Base-by-base conservation (phyloP, 2,888 invertebrate species). In the Tiphia femorata region DNA sequence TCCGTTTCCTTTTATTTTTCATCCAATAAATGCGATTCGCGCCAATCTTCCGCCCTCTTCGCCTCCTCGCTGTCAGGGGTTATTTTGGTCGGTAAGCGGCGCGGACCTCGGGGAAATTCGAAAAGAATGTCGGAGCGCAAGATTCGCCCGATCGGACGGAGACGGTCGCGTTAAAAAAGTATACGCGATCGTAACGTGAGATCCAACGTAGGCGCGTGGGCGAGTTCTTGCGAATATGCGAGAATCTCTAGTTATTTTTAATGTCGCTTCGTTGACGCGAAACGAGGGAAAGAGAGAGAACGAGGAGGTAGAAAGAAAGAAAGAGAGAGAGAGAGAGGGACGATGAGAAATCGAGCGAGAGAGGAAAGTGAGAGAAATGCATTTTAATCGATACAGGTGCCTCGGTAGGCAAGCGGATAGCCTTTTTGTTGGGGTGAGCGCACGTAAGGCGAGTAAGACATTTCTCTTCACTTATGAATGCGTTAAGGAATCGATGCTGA, bases 181-280 rank as follows among this genome's bases (percentile, higher is more conserved):
- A 70, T 70, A 60, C 66, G 61, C 66, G 63, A 70, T 70, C 67
- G 70, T 62, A 70, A 70, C 51, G 64, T 49, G 70, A 70, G 64
- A 67, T 58, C 44, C 61, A 16, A 23, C 10, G 19, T 12, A 20
- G 40, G n/a, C 10, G 53, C 67, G 70, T 67, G 67, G 67, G 70
- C 61, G 70, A 62, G 53, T 55, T 40, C 50, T 38, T 50, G 50
- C 53, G 16, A 40, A 21, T 40, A 40, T 12, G 47, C 44, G 58
- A 50, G 58, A 44, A 30, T 57, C 61, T 58, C 57, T 60, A 56
- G 69, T 69, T 70, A 70, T 67, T 67, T 67, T 69, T 70, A 69
- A 69, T 67, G 62, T 52, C 54, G 58, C 58, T 49, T 42, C 37
- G 12, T 20, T 16, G 12, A 30, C 20, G 7, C 21, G 44, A 12